Conservation (phyloP, 2,888 invertebrate genomes). For the Physocephala rufipes region DNA sequence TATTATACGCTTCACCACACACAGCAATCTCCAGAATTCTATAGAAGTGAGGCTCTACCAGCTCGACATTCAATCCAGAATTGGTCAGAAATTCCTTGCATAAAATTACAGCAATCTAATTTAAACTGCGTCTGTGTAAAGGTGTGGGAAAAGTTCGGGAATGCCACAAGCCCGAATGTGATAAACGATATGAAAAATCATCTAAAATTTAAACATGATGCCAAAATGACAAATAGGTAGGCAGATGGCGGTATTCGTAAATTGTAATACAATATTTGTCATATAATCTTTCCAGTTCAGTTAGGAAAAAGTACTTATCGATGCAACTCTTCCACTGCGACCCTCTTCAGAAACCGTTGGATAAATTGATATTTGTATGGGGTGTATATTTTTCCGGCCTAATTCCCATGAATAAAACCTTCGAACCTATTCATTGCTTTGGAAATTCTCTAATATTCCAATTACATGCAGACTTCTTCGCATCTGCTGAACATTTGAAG, state of each 20-base stretch:
- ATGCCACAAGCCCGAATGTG: not conserved
- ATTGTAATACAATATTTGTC: no score
- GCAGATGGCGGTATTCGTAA: no score
- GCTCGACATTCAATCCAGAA: conserved; percentile 74
- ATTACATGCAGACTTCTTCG: conserved; percentile 88
- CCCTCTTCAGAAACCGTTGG: no score
- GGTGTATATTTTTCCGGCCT: no score
- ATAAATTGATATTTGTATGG: no score
- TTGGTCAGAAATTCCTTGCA: conserved; percentile 83
- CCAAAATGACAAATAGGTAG: no score
- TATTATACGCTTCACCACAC: conserved; percentile 84
- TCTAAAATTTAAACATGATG: no score
- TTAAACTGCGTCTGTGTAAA: conserved; percentile 62
- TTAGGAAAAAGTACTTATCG: no score
- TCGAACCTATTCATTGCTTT: conserved; percentile 51
- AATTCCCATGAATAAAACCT: no score
- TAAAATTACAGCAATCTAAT: conserved; percentile 68
- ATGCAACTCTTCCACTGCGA: no score
- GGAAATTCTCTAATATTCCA: conserved; percentile 78
- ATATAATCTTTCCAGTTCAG: no score
- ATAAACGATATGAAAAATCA: not conserved
- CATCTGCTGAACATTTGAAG: conserved; percentile 68
- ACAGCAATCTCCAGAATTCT: conserved; percentile 84
- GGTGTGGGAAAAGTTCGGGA: conserved; percentile 57
- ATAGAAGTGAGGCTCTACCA: conserved; percentile 78